Percentiles rank a stretch among this genome's conserved stretches.
Conservation (phyloP, 2,797 vertebrate genomes). For the Bradypus variegatus region DNA sequence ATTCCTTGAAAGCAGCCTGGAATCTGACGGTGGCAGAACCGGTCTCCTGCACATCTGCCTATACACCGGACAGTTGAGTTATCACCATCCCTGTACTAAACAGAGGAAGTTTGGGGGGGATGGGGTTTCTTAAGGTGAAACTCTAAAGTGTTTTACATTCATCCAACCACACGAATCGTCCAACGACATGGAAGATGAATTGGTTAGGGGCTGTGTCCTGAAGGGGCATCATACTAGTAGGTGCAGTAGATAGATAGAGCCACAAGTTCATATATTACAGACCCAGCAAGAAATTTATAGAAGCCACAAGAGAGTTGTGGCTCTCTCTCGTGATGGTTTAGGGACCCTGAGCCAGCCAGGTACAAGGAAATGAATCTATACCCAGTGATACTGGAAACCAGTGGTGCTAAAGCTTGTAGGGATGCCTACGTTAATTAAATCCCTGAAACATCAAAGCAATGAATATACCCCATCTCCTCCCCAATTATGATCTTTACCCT, state of each 20-base stretch:
- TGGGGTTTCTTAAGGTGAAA: not conserved
- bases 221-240: not conserved
- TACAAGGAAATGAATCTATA: not conserved
- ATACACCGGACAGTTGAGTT: too few species aligned
- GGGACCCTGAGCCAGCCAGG: not conserved
- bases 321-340: fast-evolving
- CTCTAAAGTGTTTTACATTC: not conserved
- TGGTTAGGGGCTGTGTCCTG: not conserved
- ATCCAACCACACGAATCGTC: not conserved
- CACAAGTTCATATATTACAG: not conserved
- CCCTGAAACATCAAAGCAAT: not conserved
- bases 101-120: not conserved
- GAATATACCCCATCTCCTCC: not conserved
- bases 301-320: too few species aligned
- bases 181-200: not conserved
- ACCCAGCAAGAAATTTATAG: not conserved
- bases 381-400: not conserved
- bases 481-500: not conserved
- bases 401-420: fast-evolving
- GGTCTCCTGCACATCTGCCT: not conserved
- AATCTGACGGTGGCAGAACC: not conserved
- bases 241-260: not conserved
- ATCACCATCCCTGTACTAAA: not conserved
- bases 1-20: not conserved
- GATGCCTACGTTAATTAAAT: not conserved